These are phyloP conservation scores for Nyctereutes procyonoides DNA, from an alignment of 2,113 vertebrate species.

Conservation along the genomic window DNA sequence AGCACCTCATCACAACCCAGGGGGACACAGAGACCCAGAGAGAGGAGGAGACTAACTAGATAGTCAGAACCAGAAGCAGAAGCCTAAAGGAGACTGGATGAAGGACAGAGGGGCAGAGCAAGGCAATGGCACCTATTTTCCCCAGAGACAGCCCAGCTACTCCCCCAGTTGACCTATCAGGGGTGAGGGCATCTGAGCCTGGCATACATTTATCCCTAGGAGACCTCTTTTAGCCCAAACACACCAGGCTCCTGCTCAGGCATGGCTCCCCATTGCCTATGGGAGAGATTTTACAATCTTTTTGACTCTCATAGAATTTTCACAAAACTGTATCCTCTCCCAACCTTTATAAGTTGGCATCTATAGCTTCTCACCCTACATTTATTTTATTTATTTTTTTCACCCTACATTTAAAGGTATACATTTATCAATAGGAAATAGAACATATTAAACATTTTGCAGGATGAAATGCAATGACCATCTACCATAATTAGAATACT, in stretches of 20 bases:
- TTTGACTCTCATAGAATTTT: background rate
- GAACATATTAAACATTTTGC: background rate
- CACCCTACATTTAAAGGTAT: background rate
- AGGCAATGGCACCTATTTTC: background rate
- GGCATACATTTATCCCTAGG: background rate
- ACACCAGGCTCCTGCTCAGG: background rate
- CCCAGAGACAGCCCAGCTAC: background rate
- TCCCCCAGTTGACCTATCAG: fast-evolving
- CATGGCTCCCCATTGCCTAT: background rate
- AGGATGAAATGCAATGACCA: background rate
- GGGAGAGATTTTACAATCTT: background rate
- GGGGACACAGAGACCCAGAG: background rate
- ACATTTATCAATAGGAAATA: background rate
- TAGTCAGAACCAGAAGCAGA: background rate
- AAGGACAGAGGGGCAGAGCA: background rate
- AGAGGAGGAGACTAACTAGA: background rate
- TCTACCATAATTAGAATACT: background rate
- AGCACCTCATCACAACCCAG: background rate
- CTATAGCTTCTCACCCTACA: background rate
- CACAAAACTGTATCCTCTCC: background rate
- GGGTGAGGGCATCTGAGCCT: background rate
- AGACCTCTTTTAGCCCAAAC: background rate
- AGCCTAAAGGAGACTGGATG: background rate
- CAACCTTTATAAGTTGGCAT: background rate
- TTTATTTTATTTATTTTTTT: too few relatives aligned